A percentile compares a stretch with the other conserved stretches of the same genome.
phyloP scores from a whole-genome alignment of 2,113 vertebrate species.

The Protomyctophum bolini region DNA sequence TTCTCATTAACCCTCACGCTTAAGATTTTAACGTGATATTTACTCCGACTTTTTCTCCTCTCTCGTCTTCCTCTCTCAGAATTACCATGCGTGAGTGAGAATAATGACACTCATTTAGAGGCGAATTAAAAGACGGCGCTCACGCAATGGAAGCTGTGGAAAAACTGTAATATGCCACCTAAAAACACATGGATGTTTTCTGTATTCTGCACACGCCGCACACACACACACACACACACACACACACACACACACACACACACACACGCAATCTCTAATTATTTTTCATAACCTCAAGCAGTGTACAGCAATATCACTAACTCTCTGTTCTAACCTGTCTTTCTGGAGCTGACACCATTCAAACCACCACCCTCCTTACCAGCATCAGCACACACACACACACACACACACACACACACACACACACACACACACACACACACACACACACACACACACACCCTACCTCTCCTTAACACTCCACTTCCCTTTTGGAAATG shows the following conservation, averaged over 20 bases:
- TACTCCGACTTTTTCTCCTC: slow-evolving; percentile 51
- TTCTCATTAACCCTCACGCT: slow-evolving; percentile 78
- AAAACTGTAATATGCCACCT: slow-evolving; percentile 78
- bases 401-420: slow-evolving; percentile 12
- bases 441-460: slow-evolving; percentile 11
- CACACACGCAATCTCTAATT: slow-evolving; percentile 73
- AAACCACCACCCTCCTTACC: slow-evolving; percentile 48
- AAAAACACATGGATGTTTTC: slow-evolving; percentile 68
- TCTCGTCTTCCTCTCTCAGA: slow-evolving; percentile 52
- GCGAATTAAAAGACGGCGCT: slow-evolving; percentile 79
- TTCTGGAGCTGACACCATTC: slow-evolving; percentile 67
- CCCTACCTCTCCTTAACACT: slow-evolving; percentile 44
- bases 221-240: too few relatives aligned
- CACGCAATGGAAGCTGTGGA: slow-evolving; percentile 67
- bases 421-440: slow-evolving; percentile 17
- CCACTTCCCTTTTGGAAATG: slow-evolving; percentile 51
- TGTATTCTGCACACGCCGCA: slow-evolving; percentile 36
- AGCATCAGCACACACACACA: not conserved
- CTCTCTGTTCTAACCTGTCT: slow-evolving; percentile 76
- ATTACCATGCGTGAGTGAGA: slow-evolving; percentile 71
- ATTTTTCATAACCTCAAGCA: slow-evolving; percentile 86
- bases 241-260: too few relatives aligned
- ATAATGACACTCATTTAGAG: slow-evolving; percentile 80
- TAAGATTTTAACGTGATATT: slow-evolving; percentile 73
- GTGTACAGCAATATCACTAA: slow-evolving; percentile 76